Base-by-base conservation (phyloP, 1,140 invertebrate genomes). In the Pseudobourletiella spinata region DNA sequence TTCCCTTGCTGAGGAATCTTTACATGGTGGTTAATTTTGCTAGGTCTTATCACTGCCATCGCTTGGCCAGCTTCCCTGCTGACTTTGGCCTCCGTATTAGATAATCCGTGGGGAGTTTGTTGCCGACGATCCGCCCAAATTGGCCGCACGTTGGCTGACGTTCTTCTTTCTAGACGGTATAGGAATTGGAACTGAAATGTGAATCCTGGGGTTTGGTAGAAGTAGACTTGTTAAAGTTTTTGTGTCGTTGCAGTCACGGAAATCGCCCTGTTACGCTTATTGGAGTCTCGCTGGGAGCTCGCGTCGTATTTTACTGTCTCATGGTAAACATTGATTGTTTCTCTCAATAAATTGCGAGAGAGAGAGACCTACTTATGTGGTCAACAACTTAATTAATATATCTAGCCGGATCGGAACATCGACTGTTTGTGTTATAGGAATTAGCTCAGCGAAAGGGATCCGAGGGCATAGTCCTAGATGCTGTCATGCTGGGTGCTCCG, bases 41-140 rank as follows among this genome's bases (percentile, higher is more conserved):
- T 64, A 82, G 84, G 84, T 64, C 69, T 87, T 3, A 76, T 87
- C 46, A 77, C 79, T 46, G 85, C 85, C 0, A 80, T 88, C 28
- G 80, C 84, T 4, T 86, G 84, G 85, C 86, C 86, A 22, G 75
- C 82, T 11, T 79, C 83, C 25, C 71, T 54, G 25, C 54, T 46
- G 42, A 28, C 35, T 44, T 46, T 46, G 28, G 39, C 29, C 3
- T 59, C 42, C 22, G 39, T 25, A 18, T 46, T 59, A 14, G 39
- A 44, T 14, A 87, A 87, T 73, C 85, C 86, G 1, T 87, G 86
- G 86, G 83, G 83, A 54, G 85, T 87, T 1, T 86, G 84, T 72
- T 80, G 83, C 59, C 72, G 83, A 55, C 72, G 85, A 48, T 80
- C 83, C 26, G 79, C 80, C 15, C 78, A 85, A 74, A 80, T 83